These are phyloP conservation scores for Ciconia maguari DNA, from an alignment of 2,113 vertebrate genomes.

Conservation along the genomic window DNA sequence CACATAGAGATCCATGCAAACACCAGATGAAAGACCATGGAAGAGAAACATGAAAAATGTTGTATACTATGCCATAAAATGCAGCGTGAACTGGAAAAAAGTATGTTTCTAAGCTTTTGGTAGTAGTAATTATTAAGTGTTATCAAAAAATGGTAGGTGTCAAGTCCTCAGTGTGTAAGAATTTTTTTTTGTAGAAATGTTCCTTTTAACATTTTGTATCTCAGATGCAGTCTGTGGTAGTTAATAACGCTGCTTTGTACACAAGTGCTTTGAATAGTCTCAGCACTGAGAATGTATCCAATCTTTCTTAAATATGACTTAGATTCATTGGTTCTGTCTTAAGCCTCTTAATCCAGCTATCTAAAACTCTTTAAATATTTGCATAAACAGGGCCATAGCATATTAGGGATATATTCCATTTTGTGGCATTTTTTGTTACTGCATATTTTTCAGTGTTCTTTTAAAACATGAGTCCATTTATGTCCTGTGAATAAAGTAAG, in stretches of 20 bases:
- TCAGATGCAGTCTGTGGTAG: conserved; percentile 58
- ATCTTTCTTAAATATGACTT: conserved; percentile 45
- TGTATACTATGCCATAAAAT: not conserved
- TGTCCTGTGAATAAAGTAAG: conserved; percentile 62
- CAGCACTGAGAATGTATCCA: conserved; percentile 59
- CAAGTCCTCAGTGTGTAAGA: not conserved
- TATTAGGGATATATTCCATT: not conserved
- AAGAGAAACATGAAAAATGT: not conserved
- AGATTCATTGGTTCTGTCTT: not conserved
- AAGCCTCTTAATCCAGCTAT: not conserved
- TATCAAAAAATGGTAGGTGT: not conserved
- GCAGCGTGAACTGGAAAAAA: not conserved
- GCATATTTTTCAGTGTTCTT: conserved; percentile 40
- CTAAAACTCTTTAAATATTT: not conserved
- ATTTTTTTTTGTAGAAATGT: not conserved
- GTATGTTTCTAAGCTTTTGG: not conserved
- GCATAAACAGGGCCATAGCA: not conserved
- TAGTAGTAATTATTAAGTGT: not conserved
- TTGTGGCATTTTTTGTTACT: not conserved
- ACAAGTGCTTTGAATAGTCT: conserved; percentile 63
- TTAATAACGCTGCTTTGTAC: conserved; percentile 66
- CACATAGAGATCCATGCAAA: not conserved
- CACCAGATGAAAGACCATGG: not conserved
- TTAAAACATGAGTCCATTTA: conserved; percentile 32
- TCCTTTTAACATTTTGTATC: conserved; percentile 41